Conservation (phyloP, 2,797 vertebrate species). For the Naso thynnoides region DNA sequence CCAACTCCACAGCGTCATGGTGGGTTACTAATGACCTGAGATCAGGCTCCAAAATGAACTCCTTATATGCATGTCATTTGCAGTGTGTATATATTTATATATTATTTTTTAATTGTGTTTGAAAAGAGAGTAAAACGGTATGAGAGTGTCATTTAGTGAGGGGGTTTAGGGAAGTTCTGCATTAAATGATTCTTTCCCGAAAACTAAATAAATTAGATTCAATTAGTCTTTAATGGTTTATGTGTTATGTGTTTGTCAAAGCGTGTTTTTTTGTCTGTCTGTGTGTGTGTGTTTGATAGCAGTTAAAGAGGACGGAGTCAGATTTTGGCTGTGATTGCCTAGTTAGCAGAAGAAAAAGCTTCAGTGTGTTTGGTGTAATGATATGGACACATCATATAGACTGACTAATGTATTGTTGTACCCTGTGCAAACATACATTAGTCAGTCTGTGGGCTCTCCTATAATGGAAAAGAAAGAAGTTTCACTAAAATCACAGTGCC, state of each 20-base stretch:
- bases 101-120: conserved; percentile 99
- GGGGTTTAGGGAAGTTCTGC: conserved; percentile 78
- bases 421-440: conserved; percentile 71
- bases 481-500: conserved; percentile 18
- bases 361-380: conserved; percentile 56
- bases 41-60: conserved; percentile 97
- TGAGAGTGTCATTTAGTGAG: conserved; percentile 78
- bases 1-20: conserved; percentile 93
- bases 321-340: conserved; percentile 70
- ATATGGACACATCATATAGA: conserved; percentile 66
- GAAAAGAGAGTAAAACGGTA: conserved; percentile 97
- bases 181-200: conserved; percentile 84
- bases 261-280: conserved; percentile 44
- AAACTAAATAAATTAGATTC: conserved; percentile 99
- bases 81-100: conserved; percentile 99
- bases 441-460: conserved; percentile 57
- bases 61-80: conserved; percentile 99
- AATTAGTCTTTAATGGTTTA: conserved; percentile 93
- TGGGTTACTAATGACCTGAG: conserved; percentile 99
- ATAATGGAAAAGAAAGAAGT: conserved; percentile 34
- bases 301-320: conserved; percentile 62
- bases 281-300: conserved; percentile 53
- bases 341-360: conserved; percentile 72
- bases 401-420: conserved; percentile 69
- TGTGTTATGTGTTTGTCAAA: conserved; percentile 79